These are phyloP conservation scores for Phrynocephalus vlangalii DNA, from an alignment of 2,797 vertebrate species.

Conservation along the genomic window DNA sequence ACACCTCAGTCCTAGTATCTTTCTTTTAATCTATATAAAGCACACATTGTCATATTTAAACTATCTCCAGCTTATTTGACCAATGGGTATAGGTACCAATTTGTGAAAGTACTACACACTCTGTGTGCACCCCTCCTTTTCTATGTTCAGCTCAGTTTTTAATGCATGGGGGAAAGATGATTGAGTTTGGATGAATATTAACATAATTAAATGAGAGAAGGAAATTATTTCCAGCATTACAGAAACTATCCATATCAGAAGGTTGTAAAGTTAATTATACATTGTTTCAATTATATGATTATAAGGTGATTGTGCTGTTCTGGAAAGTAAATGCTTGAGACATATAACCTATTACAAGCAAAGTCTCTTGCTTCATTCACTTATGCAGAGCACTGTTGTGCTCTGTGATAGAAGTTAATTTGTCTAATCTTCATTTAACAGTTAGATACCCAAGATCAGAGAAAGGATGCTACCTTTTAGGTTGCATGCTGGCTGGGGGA, in stretches of 20 bases:
- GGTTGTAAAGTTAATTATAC: slow-evolving; percentile 42
- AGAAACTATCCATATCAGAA: slow-evolving; percentile 35
- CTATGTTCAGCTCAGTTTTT: slow-evolving; percentile 19
- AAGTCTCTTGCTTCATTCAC: slow-evolving; percentile 51
- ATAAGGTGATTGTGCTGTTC: slow-evolving; percentile 20
- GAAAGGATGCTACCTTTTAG: background rate
- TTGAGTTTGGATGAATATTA: slow-evolving; percentile 29
- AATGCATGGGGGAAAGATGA: slow-evolving; percentile 25
- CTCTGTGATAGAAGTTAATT: background rate
- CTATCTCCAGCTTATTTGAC: background rate
- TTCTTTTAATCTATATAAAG: background rate
- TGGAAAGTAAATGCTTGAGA: slow-evolving; percentile 25
- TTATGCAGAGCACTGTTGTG: slow-evolving; percentile 2
- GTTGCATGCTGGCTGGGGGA: background rate
- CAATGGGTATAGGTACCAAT: slow-evolving; percentile 23
- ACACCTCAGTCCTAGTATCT: background rate
- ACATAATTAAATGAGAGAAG: slow-evolving; percentile 37
- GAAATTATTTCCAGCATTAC: slow-evolving; percentile 38
- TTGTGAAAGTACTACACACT: slow-evolving; percentile 26
- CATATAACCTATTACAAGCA: background rate
- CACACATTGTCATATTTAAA: background rate
- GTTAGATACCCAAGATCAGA: background rate
- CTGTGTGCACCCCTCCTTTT: background rate
- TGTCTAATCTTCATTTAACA: background rate
- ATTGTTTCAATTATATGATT: slow-evolving; percentile 24